Evolutionary conservation across 2,797 vertebrate genomes (phyloP).

Genomic region (Parotocinclus haroldoi): DNA sequence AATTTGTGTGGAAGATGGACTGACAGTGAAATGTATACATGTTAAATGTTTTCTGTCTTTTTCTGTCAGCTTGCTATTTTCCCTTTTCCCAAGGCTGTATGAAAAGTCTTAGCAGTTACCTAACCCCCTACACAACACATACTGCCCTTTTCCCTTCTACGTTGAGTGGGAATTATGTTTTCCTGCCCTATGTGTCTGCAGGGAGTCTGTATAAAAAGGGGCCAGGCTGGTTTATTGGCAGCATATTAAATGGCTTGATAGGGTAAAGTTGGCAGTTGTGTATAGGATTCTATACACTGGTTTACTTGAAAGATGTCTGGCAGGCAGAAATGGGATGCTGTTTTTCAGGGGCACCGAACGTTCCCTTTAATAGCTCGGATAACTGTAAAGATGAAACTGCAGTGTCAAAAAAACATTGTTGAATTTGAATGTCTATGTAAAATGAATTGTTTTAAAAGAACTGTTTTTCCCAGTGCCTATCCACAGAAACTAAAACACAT

Average conservation of each 20-base stretch:
- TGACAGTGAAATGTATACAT: no score
- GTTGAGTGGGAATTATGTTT: constrained; percentile 38
- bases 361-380: constrained; percentile 10
- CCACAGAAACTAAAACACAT: background rate
- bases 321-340: constrained; percentile 14
- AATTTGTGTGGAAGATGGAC: no score
- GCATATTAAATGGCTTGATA: constrained; percentile 33
- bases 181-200: constrained; percentile 32
- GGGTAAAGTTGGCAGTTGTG: constrained; percentile 21
- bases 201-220: constrained; percentile 34
- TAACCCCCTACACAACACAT: constrained; percentile 6
- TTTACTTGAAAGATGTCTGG: constrained; percentile 30
- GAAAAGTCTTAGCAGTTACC: background rate
- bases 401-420: background rate
- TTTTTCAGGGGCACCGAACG: constrained; percentile 5
- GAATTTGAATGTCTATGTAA: no score
- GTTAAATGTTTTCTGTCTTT: no score
- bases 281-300: constrained; percentile 33
- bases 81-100: no score
- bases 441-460: no score
- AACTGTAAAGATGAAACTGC: constrained; percentile 17
- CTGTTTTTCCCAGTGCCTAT: no score
- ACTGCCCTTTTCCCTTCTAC: constrained; percentile 22
- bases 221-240: constrained; percentile 28
- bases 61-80: no score